phyloP scores from a whole-genome alignment of 2,888 invertebrate genomes.

The Ennomos erosarius region DNA sequence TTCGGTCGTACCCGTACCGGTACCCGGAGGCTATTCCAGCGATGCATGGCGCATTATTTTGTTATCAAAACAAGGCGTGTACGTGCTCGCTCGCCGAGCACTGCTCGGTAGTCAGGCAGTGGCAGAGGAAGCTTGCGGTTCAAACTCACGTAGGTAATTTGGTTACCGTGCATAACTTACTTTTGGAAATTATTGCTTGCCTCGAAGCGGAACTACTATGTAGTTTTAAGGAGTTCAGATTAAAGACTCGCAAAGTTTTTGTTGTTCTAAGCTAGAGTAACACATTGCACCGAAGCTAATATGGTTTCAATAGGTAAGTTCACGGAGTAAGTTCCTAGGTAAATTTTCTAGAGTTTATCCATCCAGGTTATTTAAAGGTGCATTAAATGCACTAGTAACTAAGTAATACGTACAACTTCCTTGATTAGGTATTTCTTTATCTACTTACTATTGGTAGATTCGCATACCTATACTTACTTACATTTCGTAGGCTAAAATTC shows the following conservation, averaged over 20 bases:
- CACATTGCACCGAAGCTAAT: too few species aligned
- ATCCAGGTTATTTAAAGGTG: background rate
- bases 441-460: too few species aligned
- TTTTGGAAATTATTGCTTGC: background rate
- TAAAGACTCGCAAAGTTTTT: conserved; percentile 1
- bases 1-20: conserved; percentile 30
- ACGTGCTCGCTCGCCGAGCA: conserved; percentile 15
- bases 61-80: conserved; percentile 21
- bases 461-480: too few species aligned
- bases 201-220: conserved; percentile 3
- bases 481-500: too few species aligned
- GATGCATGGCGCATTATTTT: conserved; percentile 30
- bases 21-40: conserved; percentile 14
- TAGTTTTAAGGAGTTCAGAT: conserved; percentile 16
- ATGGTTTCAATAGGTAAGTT: too few species aligned
- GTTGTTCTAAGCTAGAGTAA: background rate
- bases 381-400: too few species aligned
- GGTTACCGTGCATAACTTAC: conserved; percentile 24
- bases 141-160: conserved; percentile 26
- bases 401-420: too few species aligned
- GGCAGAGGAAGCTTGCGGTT: conserved; percentile 16
- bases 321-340: too few species aligned
- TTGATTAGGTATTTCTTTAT: too few species aligned
- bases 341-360: background rate
- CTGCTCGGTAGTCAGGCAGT: too few species aligned